Base-by-base conservation (phyloP, 2,797 vertebrate genomes). In the Smutsia gigantea region DNA sequence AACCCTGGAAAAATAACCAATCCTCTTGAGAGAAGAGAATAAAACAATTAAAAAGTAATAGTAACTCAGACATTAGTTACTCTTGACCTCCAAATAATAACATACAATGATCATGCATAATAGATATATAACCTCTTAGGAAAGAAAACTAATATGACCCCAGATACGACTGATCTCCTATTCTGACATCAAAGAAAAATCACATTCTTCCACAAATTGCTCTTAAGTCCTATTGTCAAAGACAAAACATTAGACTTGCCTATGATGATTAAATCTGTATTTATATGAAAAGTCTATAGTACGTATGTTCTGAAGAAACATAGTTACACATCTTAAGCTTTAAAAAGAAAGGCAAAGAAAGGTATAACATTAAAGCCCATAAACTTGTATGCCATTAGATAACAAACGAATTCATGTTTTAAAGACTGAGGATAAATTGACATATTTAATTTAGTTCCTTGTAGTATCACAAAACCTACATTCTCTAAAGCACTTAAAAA, bases 401-500 rank as follows among this genome's bases (percentile, higher is more conserved):
- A 93, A 77, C 64, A 94, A 93, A 86, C 74, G 64, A 81, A 93
- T 59, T 57, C 34, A 37, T 74, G 29, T 72, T 79, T 84, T 91
- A 59, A 95, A 81, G 53, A 57, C 1, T 46, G 21, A 87, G 8
- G 11, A 86, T 46, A 79, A 87, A 69, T 85, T 53, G 21, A 75
- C 39, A 93, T 69, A 61, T 93, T 82, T 75, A 75, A 85, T 84
- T 86, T 72, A 75, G 39, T 93, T 90, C 11, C 34, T 81, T 59
- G 42, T 66, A 61, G 79, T 21, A 37, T 23, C 19, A 75, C 57
- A 86, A 93, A 91, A 18, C 71, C 4, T 78, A 39, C 51, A 17
- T 91, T 92, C 71, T 84, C 82, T 63, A 82, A 72, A 82, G 49
- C 84, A 94, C 57, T 88, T 93, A 61, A 82, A 69, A 27, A 84